Evolutionary conservation across 2,888 invertebrate species (phyloP).

Genomic region (Chrysolina oricalcia): DNA sequence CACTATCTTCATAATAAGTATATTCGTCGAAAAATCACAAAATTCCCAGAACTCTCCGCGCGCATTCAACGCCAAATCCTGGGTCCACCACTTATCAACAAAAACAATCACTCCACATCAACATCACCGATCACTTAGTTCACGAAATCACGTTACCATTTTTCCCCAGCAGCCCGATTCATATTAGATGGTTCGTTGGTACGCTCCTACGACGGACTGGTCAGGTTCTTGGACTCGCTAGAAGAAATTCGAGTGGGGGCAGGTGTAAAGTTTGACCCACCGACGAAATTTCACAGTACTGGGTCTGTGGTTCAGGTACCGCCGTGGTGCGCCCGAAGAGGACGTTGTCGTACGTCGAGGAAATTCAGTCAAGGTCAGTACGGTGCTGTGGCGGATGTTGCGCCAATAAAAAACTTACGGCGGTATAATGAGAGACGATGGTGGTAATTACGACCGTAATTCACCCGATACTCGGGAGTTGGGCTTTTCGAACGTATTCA

Average conservation of each 20-base stretch:
- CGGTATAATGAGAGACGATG: conserved; percentile 18
- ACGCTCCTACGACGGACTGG: conserved; percentile 44
- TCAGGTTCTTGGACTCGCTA: conserved; percentile 44
- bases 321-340: neutral
- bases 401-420: conserved; percentile 15
- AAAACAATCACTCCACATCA: conserved; percentile 29
- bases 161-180: conserved; percentile 35
- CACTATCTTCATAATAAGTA: neutral
- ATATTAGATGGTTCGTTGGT: conserved; percentile 40
- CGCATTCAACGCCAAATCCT: neutral
- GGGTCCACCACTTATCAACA: conserved; percentile 11
- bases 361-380: conserved; percentile 34
- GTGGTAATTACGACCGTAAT: conserved; percentile 15
- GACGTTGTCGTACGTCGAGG: conserved; percentile 10
- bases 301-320: conserved; percentile 45
- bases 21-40: neutral
- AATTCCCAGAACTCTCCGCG: neutral
- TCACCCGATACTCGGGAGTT: neutral
- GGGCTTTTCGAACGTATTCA: conserved; percentile 4
- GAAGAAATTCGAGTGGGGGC: conserved; percentile 51
- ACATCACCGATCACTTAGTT: conserved; percentile 39
- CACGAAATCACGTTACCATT: conserved; percentile 43
- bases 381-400: conserved; percentile 12
- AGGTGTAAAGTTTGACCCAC: conserved; percentile 51
- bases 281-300: conserved; percentile 51